Evolutionary conservation across 2,888 invertebrate species (phyloP), one percentile per base, ranked within the genome.

Genomic region (Villa cingulata): DNA sequence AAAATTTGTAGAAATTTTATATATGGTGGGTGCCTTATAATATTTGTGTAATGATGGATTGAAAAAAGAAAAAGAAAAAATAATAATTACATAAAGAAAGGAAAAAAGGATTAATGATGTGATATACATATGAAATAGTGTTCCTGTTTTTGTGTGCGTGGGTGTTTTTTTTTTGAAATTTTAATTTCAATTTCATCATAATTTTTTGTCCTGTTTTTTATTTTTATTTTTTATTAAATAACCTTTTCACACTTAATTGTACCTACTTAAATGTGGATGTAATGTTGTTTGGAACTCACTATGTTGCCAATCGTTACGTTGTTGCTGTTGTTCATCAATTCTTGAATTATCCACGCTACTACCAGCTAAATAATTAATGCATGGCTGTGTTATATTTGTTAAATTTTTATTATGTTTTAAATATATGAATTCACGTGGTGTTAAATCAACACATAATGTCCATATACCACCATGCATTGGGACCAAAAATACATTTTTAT

Each of bases 391-490:
- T 6, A 62, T 61, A 23, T 64, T 60, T 6, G 67, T 66, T 50
- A 66, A 66, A 46, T 64, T 66, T 17, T 62, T 60, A 52, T 66
- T 60, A 34, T 62, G 59, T 41, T 46, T 41, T 56, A 85, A 64
- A 36, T 14, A 73, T 54, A 74, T 70, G 54, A 85, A 75, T 68
- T 88, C 85, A 61, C 83, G 80, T 55, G 83, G 82, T 77, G 81
- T 79, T 58, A 89, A 75, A 58, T 84, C 84, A 58, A 83, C 83
- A 68, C 85, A 92, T 66, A 86, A 76, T 19, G 83, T 90, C 91
- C 86, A 91, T 60, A 86, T 91, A 34, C 86, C 91, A n/a, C 86
- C 88, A 58, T 85, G 85, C 81, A 86, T 86, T 14, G 86, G 89
- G 27, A 89, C 85, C 49, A 90, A 69, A 68, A 88, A 86, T 34